Base-by-base conservation (phyloP, 1,140 invertebrate species). In the Drosophila ambigua region DNA sequence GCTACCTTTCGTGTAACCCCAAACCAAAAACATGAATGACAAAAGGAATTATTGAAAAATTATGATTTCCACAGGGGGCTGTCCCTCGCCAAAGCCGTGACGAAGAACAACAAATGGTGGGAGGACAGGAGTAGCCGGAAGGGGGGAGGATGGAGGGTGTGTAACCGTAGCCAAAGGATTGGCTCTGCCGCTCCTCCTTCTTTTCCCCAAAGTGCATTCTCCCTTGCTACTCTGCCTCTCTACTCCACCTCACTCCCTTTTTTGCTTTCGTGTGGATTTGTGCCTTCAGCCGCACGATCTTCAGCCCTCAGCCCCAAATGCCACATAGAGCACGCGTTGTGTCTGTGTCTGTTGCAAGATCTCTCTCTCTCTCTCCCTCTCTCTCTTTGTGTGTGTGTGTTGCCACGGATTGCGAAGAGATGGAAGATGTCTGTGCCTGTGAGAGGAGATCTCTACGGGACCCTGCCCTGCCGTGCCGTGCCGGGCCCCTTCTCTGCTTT, bases 271-370 rank as follows among this genome's bases (percentile, higher is more conserved):
- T 23, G 9, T 50, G 26, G 13, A 4, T 53, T 20, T 28, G 45
- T 51, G 57, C 16, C 71, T 74, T 54, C 54, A 15, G 59, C 6
- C 52, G n/a, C 11, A 49, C 35, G 44, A 68, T 55, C 7, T 31
- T 7, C 51, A 15, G n/a, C 20, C 4, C n/a, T n/a, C 31, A 44
- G 46, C 54, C 39, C 41, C 49, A 74, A 85, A 88, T 76, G 66
- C 82, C 83, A 87, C 82, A 83, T 88, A 87, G 83, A 82, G 82
- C 83, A 87, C 82, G 82, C 75, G 63, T 85, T 74, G 43, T 54
- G 49, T 35, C 9, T 35, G 9, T 48, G 31, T 31, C 31, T 13
- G 35, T 5, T 39, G 35, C 7, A 28, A 28, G 26, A 35, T 35
- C 31, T 35, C 9, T 4, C 35, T 13, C 11, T 4, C 9, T 48